Evolutionary conservation across 2,113 vertebrate species (phyloP), one percentile per base, ranked within the genome.

Genomic region (Gymnorhina tibicen): DNA sequence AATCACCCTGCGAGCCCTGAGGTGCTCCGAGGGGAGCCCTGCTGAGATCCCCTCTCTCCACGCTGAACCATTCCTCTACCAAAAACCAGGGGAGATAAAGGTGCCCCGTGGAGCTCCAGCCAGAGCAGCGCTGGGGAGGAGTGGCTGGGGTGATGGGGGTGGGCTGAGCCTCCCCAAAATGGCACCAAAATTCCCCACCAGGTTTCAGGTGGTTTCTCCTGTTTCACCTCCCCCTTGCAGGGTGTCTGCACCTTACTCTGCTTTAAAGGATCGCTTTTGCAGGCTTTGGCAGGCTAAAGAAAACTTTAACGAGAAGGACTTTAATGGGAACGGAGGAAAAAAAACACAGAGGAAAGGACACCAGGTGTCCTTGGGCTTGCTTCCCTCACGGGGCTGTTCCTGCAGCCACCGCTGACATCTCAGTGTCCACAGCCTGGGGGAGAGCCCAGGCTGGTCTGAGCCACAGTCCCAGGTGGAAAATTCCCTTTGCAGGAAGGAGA

Each of bases 121-220:
- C 46, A 33, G 49, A 5, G 16, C 14, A 23, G 20, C 6, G 1
- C 26, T 17, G 28, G 47, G 52, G 13, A 77, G 35, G 22, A 16
- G 44, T 1, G 9, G 14, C 6, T 0, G 3, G 14, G 49, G 35
- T 78, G 55, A 55, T 14, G 20, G 22, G 23, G 23, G 1, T 42
- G 63, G 24, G 68, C 16, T 79, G 44, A 39, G 67, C 22, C n/a
- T 15, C 30, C 47, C 62, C 35, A 26, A 13, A 82, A 35, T 1
- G 21, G 7, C 47, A 56, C n/a, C 35, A 32, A 11, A 9, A 50
- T 18, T 49, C 72, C 35, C 16, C 82, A n/a, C 17, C 26, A 14
- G 60, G 4, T 32, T 69, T 30, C 60, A n/a, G n/a, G n/a, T n/a
- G n/a, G n/a, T n/a, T n/a, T n/a, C n/a, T 60, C 18, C 20, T 35